A percentile compares a stretch with the other conserved stretches of the same genome.
Evolutionary conservation across 2,113 vertebrate species (phyloP).

Genomic region (Gobiocypris rarus): DNA sequence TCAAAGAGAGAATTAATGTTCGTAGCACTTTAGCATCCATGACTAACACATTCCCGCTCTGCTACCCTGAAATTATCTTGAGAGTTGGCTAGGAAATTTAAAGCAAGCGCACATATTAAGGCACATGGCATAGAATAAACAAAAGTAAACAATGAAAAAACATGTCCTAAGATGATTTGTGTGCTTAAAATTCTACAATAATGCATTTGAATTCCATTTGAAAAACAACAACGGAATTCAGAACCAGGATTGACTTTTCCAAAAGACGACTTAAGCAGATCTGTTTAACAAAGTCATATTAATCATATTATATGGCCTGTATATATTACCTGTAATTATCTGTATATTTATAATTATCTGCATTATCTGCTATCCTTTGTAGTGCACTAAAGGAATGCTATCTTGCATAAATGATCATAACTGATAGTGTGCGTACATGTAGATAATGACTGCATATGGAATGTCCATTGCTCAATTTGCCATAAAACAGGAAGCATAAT

Average conservation of each 20-base stretch:
- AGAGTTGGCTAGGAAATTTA: slow-evolving; percentile 80
- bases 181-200: background rate
- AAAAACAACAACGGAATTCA: background rate
- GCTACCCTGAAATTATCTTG: slow-evolving; percentile 90
- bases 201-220: background rate
- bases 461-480: slow-evolving; percentile 31
- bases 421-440: slow-evolving; percentile 7
- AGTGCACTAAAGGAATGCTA: slow-evolving; percentile 30
- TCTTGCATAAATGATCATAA: slow-evolving; percentile 42
- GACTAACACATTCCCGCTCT: slow-evolving; percentile 81
- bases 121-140: slow-evolving; percentile 15
- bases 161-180: background rate
- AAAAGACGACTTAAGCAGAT: background rate
- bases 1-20: slow-evolving; percentile 97
- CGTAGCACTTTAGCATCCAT: slow-evolving; percentile 86
- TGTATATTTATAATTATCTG: background rate
- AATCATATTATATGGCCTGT: too few relatives aligned
- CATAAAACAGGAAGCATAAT: slow-evolving; percentile 68
- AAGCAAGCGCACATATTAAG: slow-evolving; percentile 31
- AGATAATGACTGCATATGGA: slow-evolving; percentile 24
- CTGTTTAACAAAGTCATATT: too few relatives aligned
- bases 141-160: slow-evolving; percentile 9
- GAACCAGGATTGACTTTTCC: too few relatives aligned
- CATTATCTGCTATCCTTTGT: background rate
- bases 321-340: background rate